These are phyloP conservation scores for Babylonia areolata DNA, from an alignment of 1,140 invertebrate genomes.

Conservation along the genomic window DNA sequence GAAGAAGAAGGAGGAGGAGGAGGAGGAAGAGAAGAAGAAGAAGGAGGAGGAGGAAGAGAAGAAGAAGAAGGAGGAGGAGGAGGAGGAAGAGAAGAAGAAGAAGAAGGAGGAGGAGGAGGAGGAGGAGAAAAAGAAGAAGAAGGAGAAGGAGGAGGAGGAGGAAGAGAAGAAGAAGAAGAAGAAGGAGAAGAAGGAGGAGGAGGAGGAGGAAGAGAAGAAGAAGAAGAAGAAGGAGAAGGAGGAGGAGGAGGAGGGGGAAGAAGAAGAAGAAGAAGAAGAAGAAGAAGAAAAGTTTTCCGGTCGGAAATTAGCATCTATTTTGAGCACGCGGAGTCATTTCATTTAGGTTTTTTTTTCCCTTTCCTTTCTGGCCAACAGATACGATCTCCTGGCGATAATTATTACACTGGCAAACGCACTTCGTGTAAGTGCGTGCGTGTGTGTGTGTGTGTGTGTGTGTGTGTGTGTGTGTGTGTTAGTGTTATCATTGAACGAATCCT, in stretches of 20 bases:
- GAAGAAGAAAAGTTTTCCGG: too few species aligned
- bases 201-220: neutral
- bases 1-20: neutral
- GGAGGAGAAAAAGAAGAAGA: constrained; percentile 23
- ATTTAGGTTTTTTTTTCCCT: too few species aligned
- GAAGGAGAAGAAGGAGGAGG: neutral
- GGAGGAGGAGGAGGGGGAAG: neutral
- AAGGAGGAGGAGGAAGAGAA: constrained; percentile 17
- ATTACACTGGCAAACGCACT: too few species aligned
- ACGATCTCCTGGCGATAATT: too few species aligned
- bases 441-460: too few species aligned
- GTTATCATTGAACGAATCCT: too few species aligned
- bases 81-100: neutral
- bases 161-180: neutral
- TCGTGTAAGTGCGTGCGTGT: too few species aligned
- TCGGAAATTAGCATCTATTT: too few species aligned
- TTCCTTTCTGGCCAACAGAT: too few species aligned
- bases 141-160: constrained; percentile 25
- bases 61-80: too few species aligned
- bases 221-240: neutral
- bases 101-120: neutral
- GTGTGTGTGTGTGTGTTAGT: too few species aligned
- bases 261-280: neutral
- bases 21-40: neutral
- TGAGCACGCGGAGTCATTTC: too few species aligned